These are phyloP conservation scores for Chrysogorgia sp. DNA, from an alignment of 92 coral and sea anemone genomes.

Conservation along the genomic window DNA sequence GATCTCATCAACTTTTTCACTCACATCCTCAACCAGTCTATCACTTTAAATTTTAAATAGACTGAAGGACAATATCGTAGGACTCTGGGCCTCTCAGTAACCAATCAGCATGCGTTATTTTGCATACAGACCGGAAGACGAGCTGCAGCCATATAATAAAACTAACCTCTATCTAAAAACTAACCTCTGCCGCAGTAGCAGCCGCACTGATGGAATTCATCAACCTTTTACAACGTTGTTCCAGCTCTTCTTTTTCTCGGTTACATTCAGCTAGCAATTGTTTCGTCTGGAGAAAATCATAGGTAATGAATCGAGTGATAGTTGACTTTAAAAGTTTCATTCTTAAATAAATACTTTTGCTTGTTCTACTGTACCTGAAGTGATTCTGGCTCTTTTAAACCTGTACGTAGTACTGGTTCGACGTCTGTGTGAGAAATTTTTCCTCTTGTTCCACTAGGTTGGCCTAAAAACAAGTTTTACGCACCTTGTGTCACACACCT, in stretches of 20 bases:
- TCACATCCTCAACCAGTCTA: no score
- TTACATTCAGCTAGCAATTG: constrained; percentile 77
- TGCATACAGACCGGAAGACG: no score
- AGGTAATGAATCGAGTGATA: not conserved
- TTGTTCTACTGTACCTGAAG: constrained; percentile 1
- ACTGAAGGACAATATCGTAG: no score
- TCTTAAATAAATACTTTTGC: not conserved
- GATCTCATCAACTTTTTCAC: no score
- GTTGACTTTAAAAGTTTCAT: constrained; percentile 59
- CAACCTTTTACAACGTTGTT: constrained; percentile 87
- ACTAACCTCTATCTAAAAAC: not conserved
- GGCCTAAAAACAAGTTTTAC: constrained; percentile 1
- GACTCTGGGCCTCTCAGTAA: no score
- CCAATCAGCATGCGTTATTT: no score
- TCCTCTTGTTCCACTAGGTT: not conserved
- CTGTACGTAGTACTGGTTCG: constrained; percentile 26
- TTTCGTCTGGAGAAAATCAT: constrained; percentile 28
- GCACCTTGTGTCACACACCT: no score
- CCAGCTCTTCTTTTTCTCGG: constrained; percentile 81
- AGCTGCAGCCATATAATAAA: no score
- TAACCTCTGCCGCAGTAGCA: constrained; percentile 68
- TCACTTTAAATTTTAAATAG: no score
- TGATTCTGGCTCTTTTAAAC: constrained; percentile 15
- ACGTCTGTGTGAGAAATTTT: not conserved
- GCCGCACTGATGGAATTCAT: constrained; percentile 93